A percentile compares a stretch with the other conserved stretches of the same genome.
phyloP scores from a whole-genome alignment of 2,888 invertebrate species.

The Lumbricus terrestris region DNA sequence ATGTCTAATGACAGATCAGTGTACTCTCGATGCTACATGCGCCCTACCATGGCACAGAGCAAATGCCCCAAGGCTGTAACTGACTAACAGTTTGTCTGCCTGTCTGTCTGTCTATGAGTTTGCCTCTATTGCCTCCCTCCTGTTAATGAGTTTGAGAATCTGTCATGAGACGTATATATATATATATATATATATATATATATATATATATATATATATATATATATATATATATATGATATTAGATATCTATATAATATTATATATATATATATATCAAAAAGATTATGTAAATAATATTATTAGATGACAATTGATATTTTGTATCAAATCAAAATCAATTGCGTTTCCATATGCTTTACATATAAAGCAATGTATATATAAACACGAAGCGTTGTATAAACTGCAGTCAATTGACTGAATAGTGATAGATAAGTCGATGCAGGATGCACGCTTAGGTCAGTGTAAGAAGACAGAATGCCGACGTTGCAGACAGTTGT shows the following conservation, averaged over 20 bases:
- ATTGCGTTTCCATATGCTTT: background rate
- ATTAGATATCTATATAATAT: background rate
- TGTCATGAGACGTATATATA: background rate
- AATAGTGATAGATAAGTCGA: background rate
- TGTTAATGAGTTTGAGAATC: background rate
- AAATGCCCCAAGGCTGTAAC: background rate
- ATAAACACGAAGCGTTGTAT: background rate
- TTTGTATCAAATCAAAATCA: background rate
- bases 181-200: background rate
- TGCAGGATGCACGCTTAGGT: background rate
- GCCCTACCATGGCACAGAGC: background rate
- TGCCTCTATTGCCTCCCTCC: background rate
- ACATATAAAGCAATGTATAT: background rate
- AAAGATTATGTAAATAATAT: background rate
- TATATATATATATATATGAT: background rate
- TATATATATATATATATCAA: background rate
- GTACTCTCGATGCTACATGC: background rate
- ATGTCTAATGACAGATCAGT: background rate
- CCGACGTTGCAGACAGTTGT: background rate
- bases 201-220: background rate
- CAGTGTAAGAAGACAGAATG: background rate
- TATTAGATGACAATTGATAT: background rate
- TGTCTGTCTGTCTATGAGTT: background rate
- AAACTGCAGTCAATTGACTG: background rate
- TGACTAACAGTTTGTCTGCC: background rate